These are phyloP conservation scores for Seriola quinqueradiata DNA, from an alignment of 2,113 vertebrate genomes.

Conservation along the genomic window DNA sequence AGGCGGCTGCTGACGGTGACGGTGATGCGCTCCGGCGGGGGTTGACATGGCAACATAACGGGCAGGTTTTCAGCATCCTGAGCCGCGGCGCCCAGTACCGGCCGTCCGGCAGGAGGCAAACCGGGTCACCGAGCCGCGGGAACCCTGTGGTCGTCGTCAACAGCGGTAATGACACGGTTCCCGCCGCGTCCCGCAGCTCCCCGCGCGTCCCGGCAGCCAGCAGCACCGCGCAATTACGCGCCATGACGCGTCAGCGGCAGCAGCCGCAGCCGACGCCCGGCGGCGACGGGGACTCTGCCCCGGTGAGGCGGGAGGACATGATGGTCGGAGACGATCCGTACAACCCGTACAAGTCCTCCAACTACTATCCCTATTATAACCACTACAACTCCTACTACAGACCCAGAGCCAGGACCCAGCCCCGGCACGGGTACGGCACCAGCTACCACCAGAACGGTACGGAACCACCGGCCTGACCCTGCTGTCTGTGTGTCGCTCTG, in stretches of 20 bases:
- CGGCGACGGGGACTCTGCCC: constrained; percentile 11
- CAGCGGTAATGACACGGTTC: constrained; percentile 63
- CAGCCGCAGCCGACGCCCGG: neutral
- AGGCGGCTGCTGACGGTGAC: constrained; percentile 55
- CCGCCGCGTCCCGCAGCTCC: constrained; percentile 29
- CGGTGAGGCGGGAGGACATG: constrained; percentile 79
- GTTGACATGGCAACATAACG: constrained; percentile 93
- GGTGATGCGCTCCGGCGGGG: constrained; percentile 80
- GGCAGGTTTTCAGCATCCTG: constrained; percentile 90
- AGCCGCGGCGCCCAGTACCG: constrained; percentile 90
- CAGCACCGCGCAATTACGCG: constrained; percentile 55
- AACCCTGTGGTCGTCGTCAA: constrained; percentile 74
- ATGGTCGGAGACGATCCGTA: constrained; percentile 95
- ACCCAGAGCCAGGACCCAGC: constrained; percentile 81
- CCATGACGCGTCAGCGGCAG: constrained; percentile 57
- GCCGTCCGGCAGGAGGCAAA: constrained; percentile 78
- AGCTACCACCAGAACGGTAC: constrained; percentile 92
- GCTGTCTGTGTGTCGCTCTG: too few species aligned
- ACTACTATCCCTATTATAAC: constrained; percentile 95
- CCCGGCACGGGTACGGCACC: constrained; percentile 89
- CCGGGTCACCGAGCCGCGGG: constrained; percentile 15
- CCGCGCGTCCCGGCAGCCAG: constrained; percentile 66
- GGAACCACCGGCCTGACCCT: neutral
- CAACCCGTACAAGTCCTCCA: constrained; percentile 90
- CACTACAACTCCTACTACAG: constrained; percentile 93